These are phyloP conservation scores for Harpalus rubripes DNA, from an alignment of 2,888 invertebrate species.

Conservation along the genomic window DNA sequence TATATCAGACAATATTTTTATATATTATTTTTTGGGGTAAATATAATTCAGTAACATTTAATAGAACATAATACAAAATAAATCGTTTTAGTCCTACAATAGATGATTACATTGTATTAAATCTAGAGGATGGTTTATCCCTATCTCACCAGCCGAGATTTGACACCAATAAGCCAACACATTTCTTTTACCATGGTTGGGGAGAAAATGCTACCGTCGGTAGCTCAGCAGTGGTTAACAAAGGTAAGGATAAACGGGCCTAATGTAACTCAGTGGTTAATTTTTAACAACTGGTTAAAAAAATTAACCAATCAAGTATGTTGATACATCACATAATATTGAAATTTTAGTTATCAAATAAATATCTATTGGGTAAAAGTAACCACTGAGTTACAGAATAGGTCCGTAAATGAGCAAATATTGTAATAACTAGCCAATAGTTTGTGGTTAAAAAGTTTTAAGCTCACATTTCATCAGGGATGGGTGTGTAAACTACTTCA, in stretches of 20 bases:
- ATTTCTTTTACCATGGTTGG: slow-evolving; percentile 19
- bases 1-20: not conserved
- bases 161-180: not conserved
- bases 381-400: too few species aligned
- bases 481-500: too few species aligned
- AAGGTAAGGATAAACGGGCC: not conserved
- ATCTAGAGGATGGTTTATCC: not conserved
- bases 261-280: too few species aligned
- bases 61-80: not conserved
- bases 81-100: not conserved
- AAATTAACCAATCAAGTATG: too few species aligned
- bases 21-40: slow-evolving; percentile 21
- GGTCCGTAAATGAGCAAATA: too few species aligned
- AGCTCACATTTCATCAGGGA: too few species aligned
- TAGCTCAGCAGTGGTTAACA: not conserved
- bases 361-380: too few species aligned
- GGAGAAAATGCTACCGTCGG: not conserved
- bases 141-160: not conserved
- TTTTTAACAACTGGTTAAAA: too few species aligned
- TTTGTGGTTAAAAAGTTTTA: too few species aligned
- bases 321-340: too few species aligned
- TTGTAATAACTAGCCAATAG: too few species aligned
- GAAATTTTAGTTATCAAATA: too few species aligned
- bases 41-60: not conserved
- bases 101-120: slow-evolving; percentile 3